Evolutionary conservation across 2,888 invertebrate genomes (phyloP).

Genomic region (Sarcophaga variegata): DNA sequence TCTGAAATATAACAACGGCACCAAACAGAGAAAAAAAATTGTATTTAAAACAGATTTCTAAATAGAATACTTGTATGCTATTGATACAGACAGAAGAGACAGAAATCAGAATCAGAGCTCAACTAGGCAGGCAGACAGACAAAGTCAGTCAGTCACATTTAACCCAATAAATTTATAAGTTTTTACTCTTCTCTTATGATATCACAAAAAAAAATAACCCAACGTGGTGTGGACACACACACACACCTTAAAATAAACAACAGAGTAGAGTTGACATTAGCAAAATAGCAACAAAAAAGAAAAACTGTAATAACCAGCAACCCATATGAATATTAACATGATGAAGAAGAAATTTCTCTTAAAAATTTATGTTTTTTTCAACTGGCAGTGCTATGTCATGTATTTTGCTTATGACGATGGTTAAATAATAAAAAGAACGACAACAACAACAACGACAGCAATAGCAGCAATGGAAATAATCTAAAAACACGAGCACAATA

Average conservation of each 20-base stretch:
- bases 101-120: constrained; percentile 29
- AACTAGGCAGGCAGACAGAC: not conserved
- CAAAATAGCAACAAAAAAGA: not conserved
- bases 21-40: constrained; percentile 13
- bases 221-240: constrained; percentile 30
- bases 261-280: constrained; percentile 41
- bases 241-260: constrained; percentile 20
- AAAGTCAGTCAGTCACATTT: constrained; percentile 53
- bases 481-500: constrained; percentile 47
- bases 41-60: constrained; percentile 53
- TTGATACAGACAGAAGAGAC: not conserved
- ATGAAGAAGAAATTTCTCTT: constrained; percentile 6
- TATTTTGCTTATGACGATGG: not conserved
- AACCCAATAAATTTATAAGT: constrained; percentile 48
- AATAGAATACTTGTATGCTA: constrained; percentile 31
- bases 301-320: not conserved
- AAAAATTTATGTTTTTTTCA: not conserved
- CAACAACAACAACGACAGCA: constrained; percentile 20
- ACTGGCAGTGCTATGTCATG: not conserved
- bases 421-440: constrained; percentile 3
- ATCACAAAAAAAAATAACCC: constrained; percentile 24
- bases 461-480: constrained; percentile 4
- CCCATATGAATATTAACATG: not conserved
- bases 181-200: constrained; percentile 56
- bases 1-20: not conserved